Conservation (phyloP, 2,113 vertebrate species). For the Melospiza melodia region DNA sequence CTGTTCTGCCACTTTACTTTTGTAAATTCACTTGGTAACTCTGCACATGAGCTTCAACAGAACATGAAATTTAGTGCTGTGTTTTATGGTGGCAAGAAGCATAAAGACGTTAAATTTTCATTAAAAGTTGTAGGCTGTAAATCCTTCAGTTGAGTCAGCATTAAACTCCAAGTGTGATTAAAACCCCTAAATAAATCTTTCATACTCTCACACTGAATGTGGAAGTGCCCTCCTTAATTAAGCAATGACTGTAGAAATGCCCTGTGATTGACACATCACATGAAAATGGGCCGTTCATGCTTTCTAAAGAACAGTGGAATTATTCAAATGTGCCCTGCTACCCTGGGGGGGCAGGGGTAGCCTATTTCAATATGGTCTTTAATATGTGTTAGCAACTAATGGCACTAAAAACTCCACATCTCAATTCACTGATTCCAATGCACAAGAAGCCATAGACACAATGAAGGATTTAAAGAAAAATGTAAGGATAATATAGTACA, state of each 20-base stretch:
- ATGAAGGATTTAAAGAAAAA: neutral
- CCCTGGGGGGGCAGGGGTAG: neutral
- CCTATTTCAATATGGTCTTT: neutral
- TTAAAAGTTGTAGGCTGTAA: neutral
- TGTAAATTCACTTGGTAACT: neutral
- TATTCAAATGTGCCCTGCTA: neutral
- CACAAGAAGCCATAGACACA: neutral
- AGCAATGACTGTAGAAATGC: neutral
- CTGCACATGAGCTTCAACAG: neutral
- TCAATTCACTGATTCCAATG: neutral
- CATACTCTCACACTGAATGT: rapidly evolving
- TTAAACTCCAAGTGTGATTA: neutral
- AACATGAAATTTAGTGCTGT: neutral
- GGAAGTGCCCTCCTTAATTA: neutral
- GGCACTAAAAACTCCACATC: neutral
- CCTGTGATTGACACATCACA: neutral
- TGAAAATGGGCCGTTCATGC: neutral
- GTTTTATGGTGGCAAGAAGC: neutral
- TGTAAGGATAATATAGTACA: neutral
- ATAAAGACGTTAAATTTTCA: neutral
- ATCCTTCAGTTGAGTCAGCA: neutral
- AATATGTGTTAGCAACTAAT: neutral
- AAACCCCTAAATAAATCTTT: neutral
- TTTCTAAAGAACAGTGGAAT: neutral
- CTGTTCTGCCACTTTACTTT: neutral